phyloP scores from a whole-genome alignment of 92 coral and sea anemone genomes.

The Porites cylindrica region DNA sequence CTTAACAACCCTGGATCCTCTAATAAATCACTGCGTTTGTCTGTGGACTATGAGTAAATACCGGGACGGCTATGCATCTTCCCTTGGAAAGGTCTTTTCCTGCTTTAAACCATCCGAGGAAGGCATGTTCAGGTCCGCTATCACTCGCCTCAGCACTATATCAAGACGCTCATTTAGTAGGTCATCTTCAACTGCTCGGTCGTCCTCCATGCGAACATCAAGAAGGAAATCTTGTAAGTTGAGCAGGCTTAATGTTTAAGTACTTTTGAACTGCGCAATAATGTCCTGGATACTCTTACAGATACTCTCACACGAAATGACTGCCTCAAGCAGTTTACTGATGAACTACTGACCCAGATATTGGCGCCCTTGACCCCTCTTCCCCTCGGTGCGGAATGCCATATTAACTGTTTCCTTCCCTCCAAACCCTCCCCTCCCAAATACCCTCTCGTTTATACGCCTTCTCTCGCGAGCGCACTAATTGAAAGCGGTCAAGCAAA shows the following conservation, averaged over 20 bases:
- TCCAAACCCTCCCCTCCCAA: no score
- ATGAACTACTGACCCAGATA: no score
- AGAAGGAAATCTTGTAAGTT: slow-evolving; percentile 73
- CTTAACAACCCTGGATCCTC: slow-evolving; percentile 83
- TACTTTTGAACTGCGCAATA: background rate
- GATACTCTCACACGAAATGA: no score
- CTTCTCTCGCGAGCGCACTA: no score
- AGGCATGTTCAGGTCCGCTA: slow-evolving; percentile 82
- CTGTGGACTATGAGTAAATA: slow-evolving; percentile 90
- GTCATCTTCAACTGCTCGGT: slow-evolving; percentile 75
- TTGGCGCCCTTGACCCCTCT: no score
- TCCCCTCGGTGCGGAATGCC: no score
- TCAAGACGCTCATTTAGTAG: slow-evolving; percentile 80
- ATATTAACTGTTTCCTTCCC: no score
- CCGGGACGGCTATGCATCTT: slow-evolving; percentile 84
- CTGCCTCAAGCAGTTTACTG: no score
- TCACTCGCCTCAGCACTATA: slow-evolving; percentile 84
- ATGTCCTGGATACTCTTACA: no score
- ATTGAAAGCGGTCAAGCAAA: no score
- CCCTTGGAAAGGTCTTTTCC: slow-evolving; percentile 75
- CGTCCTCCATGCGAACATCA: slow-evolving; percentile 75
- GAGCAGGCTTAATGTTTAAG: background rate
- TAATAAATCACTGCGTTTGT: slow-evolving; percentile 88
- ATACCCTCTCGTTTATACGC: no score
- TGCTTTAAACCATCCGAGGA: slow-evolving; percentile 86